phyloP scores from a whole-genome alignment of 2,888 invertebrate genomes.

The Perithous albicinctus region DNA sequence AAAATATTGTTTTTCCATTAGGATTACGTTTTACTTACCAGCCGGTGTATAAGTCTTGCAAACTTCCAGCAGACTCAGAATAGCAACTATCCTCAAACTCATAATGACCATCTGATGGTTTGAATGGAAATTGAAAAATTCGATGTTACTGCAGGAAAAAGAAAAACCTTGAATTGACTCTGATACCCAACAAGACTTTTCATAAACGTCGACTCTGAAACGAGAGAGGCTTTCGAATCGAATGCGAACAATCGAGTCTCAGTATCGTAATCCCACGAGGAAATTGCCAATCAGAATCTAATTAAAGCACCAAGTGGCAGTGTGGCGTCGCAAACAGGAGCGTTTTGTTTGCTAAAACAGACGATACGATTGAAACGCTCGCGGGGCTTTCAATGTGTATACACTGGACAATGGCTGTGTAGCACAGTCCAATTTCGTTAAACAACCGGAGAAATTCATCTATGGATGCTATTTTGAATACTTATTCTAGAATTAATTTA shows the following conservation, averaged over 20 bases:
- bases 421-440: not conserved
- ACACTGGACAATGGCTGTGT: slow-evolving; percentile 4
- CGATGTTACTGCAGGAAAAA: not conserved
- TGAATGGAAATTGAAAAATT: not conserved
- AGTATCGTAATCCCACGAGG: slow-evolving; percentile 43
- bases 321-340: slow-evolving; percentile 56
- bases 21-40: slow-evolving; percentile 27
- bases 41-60: slow-evolving; percentile 27
- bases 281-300: slow-evolving; percentile 64
- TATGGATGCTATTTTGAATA: slow-evolving; percentile 6
- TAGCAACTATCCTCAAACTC: slow-evolving; percentile 13
- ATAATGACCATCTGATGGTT: slow-evolving; percentile 13
- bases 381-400: not conserved
- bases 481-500: not conserved
- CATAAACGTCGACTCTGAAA: slow-evolving; percentile 21
- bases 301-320: slow-evolving; percentile 52
- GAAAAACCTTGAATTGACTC: not conserved
- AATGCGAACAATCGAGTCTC: slow-evolving; percentile 41
- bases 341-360: slow-evolving; percentile 63
- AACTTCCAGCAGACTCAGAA: slow-evolving; percentile 16
- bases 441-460: slow-evolving; percentile 46
- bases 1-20: too few species aligned
- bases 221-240: slow-evolving; percentile 28
- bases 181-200: not conserved
- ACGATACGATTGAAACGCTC: slow-evolving; percentile 48